Base-by-base conservation (phyloP, 2,113 vertebrate genomes). In the Dipodomys ordii region DNA sequence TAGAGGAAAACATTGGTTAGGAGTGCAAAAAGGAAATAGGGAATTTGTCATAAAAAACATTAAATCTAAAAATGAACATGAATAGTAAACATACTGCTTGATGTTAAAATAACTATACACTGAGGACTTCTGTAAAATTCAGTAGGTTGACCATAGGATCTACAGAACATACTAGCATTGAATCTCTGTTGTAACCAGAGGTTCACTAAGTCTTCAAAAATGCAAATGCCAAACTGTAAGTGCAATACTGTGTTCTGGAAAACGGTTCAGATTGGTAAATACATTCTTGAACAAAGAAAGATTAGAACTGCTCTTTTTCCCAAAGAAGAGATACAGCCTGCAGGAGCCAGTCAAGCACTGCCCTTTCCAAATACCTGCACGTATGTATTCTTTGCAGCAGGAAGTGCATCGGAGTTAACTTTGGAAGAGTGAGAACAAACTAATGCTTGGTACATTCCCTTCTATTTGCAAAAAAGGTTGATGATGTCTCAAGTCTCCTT, bases 241-340 rank as follows among this genome's bases (percentile, higher is more conserved):
- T 76, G 80, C 87, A 97, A 97, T 57, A 25, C 23, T 80, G 3
- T 96, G 44, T 95, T 98, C 96, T 95, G 90, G 95, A 89, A 96
- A 81, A 97, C 95, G 86, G 94, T 91, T 95, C 15, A 57, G 95
- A 86, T 90, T 97, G 95, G 96, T 97, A 96, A 93, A 86, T 96
- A 83, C 77, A 68, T 73, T 85, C 88, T 89, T 79, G 30, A 25
- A 65, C 6, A 69, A 20, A 69, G 85, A 87, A n/a, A 30, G 3
- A 81, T 39, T 23, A 65, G 0, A 9, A 1, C 9, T n/a, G 15
- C 3, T 7, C n/a, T 87, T 27, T 4, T n/a, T 83, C 32, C 4
- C 57, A 35, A 92, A 69, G 62, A 13, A 94, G 82, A 4, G 9
- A n/a, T 73, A 60, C 32, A 22, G 6, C 6, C 35, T 3, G 0